phyloP scores from a whole-genome alignment of 2,888 invertebrate genomes.

The Saturnia pavonia region DNA sequence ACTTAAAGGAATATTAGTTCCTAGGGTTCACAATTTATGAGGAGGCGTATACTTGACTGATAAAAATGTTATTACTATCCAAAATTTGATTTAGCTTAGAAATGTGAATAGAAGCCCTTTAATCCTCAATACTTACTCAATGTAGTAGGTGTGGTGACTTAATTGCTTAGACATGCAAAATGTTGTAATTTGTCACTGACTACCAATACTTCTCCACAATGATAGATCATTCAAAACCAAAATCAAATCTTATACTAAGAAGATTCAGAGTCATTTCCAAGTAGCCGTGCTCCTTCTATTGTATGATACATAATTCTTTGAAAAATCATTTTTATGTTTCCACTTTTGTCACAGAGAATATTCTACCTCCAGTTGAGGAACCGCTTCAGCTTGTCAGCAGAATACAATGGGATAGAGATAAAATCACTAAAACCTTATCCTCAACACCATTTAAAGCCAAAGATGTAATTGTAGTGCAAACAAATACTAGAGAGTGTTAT shows the following conservation, averaged over 20 bases:
- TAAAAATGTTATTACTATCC: too few species aligned
- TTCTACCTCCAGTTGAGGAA: slow-evolving; percentile 55
- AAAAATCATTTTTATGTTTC: background rate
- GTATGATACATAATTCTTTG: background rate
- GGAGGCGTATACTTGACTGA: background rate
- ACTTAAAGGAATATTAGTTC: too few species aligned
- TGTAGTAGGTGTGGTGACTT: too few species aligned
- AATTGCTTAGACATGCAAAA: background rate
- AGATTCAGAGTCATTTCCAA: background rate
- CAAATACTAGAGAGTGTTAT: slow-evolving; percentile 60
- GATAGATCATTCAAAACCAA: background rate
- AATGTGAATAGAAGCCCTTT: too few species aligned
- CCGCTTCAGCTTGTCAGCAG: slow-evolving; percentile 48
- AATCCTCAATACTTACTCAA: too few species aligned
- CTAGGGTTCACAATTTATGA: too few species aligned
- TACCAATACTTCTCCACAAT: background rate
- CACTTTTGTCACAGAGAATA: slow-evolving; percentile 51
- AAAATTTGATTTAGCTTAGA: too few species aligned
- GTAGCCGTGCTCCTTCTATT: background rate
- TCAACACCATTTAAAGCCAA: slow-evolving; percentile 38
- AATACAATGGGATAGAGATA: slow-evolving; percentile 42
- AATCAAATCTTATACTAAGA: background rate
- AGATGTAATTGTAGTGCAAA: slow-evolving; percentile 68
- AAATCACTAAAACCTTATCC: slow-evolving; percentile 19
- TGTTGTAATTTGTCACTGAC: background rate